Evolutionary conservation across 2,113 vertebrate species (phyloP).

Genomic region (Triplophysa tibetana): DNA sequence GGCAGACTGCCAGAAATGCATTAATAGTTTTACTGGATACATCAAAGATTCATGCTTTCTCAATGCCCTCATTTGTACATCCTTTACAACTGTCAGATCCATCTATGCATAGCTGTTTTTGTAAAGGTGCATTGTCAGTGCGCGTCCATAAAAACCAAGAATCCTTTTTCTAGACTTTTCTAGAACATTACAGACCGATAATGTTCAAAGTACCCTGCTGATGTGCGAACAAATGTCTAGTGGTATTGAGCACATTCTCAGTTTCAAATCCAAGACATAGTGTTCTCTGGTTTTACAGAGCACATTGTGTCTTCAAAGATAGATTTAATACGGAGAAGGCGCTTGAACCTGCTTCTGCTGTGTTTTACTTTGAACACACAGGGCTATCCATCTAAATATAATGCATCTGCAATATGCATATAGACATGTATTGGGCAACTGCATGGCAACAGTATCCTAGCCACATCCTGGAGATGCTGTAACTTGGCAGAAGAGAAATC

Average conservation of each 20-base stretch:
- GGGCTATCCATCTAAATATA: conserved; percentile 39
- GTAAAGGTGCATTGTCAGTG: not conserved
- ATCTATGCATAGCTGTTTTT: conserved; percentile 18
- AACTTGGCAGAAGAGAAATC: conserved; percentile 18
- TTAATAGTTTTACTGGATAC: conserved; percentile 45
- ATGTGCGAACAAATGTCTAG: not conserved
- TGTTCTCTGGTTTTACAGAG: not conserved
- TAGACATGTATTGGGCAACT: conserved; percentile 49
- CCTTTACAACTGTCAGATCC: conserved; percentile 36
- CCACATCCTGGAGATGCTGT: conserved; percentile 30
- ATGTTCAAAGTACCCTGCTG: not conserved
- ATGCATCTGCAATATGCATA: conserved; percentile 53
- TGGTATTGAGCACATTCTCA: not conserved
- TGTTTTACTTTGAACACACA: conserved; percentile 30
- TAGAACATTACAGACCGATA: not conserved
- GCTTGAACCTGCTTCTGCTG: not conserved
- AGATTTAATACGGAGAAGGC: not conserved
- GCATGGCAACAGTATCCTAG: conserved; percentile 45
- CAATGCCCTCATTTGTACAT: conserved; percentile 30
- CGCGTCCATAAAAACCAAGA: not conserved
- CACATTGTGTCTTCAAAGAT: not conserved
- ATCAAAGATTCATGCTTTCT: conserved; percentile 49
- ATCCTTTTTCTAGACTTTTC: not conserved
- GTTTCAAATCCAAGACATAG: conserved; percentile 8
- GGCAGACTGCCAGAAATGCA: conserved; percentile 50